Evolutionary conservation across 2,888 invertebrate species (phyloP).

Genomic region (Rhagonycha fulva): DNA sequence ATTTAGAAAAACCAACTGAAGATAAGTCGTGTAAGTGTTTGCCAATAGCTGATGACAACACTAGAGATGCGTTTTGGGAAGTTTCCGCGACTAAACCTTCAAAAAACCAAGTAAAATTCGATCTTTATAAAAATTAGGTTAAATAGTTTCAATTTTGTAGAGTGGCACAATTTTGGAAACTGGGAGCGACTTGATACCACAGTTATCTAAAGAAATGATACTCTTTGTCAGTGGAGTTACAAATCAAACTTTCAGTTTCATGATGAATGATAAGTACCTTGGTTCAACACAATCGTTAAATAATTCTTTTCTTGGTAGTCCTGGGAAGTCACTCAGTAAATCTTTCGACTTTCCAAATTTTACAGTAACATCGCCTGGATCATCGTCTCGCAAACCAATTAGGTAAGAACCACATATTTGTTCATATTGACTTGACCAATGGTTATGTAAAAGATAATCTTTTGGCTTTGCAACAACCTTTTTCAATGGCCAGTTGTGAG

Average conservation of each 20-base stretch:
- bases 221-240: neutral
- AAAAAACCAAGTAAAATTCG: neutral
- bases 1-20: slow-evolving; percentile 17
- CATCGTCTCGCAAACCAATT: neutral
- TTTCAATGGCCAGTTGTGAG: too few relatives aligned
- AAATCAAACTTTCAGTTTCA: neutral
- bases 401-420: neutral
- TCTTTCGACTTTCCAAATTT: neutral
- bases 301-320: neutral
- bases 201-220: slow-evolving; percentile 47
- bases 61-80: slow-evolving; percentile 23
- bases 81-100: slow-evolving; percentile 15
- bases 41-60: neutral
- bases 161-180: slow-evolving; percentile 46
- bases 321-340: neutral
- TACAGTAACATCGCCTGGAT: neutral
- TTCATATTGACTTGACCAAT: too few relatives aligned
- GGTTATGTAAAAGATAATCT: too few relatives aligned
- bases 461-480: too few relatives aligned
- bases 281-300: neutral
- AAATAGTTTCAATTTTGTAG: neutral
- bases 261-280: neutral
- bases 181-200: slow-evolving; percentile 55
- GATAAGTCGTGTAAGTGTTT: slow-evolving; percentile 15
- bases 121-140: neutral